Conservation (phyloP, 2,888 invertebrate species). For the Rhodophaea formosa region DNA sequence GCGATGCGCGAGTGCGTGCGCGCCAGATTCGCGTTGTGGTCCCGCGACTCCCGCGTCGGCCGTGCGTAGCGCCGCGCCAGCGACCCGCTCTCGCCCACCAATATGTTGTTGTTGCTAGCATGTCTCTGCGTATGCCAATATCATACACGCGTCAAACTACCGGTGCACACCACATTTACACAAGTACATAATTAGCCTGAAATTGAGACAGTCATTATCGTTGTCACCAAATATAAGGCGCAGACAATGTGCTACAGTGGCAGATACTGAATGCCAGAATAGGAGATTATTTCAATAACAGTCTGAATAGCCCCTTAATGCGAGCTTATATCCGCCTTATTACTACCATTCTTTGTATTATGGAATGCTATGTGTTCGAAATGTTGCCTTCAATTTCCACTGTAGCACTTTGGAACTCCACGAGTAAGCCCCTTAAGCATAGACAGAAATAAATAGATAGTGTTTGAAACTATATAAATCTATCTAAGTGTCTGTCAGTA, state of each 20-base stretch:
- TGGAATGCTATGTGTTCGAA: neutral
- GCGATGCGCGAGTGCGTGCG: constrained; percentile 67
- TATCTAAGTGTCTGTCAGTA: constrained; percentile 41
- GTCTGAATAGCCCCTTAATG: neutral
- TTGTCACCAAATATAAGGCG: constrained; percentile 33
- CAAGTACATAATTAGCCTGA: constrained; percentile 30
- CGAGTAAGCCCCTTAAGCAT: constrained; percentile 56
- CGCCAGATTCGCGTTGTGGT: constrained; percentile 70
- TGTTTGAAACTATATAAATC: constrained; percentile 27
- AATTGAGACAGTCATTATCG: constrained; percentile 23
- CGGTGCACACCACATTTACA: constrained; percentile 52
- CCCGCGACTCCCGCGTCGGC: constrained; percentile 60
- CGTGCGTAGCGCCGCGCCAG: constrained; percentile 74
- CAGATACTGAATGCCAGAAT: constrained; percentile 10
- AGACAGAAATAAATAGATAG: constrained; percentile 35
- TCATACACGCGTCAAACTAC: constrained; percentile 70
- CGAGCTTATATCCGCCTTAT: neutral
- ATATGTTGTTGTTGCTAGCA: constrained; percentile 82
- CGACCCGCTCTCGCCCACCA: constrained; percentile 75
- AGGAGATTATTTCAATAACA: neutral
- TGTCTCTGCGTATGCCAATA: constrained; percentile 79
- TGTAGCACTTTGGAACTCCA: constrained; percentile 49
- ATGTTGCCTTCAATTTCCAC: constrained; percentile 32
- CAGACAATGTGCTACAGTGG: constrained; percentile 48
- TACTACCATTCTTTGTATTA: neutral